These are phyloP conservation scores for Megaptera novaeangliae DNA, from an alignment of 2,113 vertebrate species.

Conservation along the genomic window DNA sequence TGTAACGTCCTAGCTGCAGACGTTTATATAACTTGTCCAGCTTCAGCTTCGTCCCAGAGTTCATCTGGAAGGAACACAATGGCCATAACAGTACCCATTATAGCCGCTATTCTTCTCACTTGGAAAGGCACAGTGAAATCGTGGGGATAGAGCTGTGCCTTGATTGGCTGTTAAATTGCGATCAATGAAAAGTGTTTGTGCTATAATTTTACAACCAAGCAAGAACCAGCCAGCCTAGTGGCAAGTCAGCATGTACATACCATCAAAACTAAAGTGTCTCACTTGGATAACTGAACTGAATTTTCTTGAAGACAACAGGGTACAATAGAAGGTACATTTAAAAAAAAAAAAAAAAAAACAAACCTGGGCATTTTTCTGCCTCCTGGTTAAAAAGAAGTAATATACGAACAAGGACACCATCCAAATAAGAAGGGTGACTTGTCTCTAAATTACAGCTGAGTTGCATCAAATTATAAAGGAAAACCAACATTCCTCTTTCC, in stretches of 20 bases:
- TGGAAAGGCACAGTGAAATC: conserved; percentile 76
- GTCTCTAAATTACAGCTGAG: conserved; percentile 8
- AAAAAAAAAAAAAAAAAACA: neutral
- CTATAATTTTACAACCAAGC: conserved; percentile 78
- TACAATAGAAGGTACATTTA: conserved; percentile 35
- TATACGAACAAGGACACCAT: neutral
- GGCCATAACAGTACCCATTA: conserved; percentile 77
- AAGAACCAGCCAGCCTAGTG: conserved; percentile 74
- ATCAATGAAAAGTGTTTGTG: conserved; percentile 77
- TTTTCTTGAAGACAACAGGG: conserved; percentile 75
- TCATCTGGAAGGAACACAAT: conserved; percentile 74
- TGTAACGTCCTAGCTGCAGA: conserved; percentile 48
- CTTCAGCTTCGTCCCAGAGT: conserved; percentile 49
- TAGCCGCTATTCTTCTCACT: conserved; percentile 77
- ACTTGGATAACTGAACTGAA: conserved; percentile 75
- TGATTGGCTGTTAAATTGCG: conserved; percentile 78
- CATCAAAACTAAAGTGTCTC: conserved; percentile 76
- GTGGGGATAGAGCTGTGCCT: conserved; percentile 72
- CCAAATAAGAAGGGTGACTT: conserved; percentile 2
- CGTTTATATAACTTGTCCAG: conserved; percentile 62
- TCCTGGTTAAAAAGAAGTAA: conserved; percentile 48
- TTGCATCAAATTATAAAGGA: neutral
- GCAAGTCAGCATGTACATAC: conserved; percentile 76
- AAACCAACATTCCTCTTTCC: neutral
- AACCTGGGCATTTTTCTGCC: neutral